phyloP scores from a whole-genome alignment of 2,888 invertebrate genomes.

The Leptopterna dolabrata region DNA sequence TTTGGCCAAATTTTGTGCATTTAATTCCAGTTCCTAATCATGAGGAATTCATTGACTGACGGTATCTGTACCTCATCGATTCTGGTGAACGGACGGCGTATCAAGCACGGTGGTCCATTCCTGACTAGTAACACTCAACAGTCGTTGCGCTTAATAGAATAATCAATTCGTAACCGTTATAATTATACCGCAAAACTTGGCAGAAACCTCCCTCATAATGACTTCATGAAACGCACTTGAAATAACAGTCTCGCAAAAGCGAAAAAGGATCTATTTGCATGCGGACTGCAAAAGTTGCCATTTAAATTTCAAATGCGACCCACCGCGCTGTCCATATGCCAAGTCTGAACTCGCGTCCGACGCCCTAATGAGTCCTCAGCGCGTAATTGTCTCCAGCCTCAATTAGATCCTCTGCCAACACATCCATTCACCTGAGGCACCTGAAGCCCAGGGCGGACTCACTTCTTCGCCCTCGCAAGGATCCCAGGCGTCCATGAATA shows the following conservation, averaged over 20 bases:
- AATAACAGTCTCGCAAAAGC: constrained; percentile 9
- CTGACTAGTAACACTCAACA: neutral
- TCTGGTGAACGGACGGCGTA: too few species aligned
- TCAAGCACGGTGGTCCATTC: neutral
- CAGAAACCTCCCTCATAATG: neutral
- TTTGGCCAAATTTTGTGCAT: too few species aligned
- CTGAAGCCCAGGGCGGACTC: neutral
- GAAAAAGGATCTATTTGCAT: neutral
- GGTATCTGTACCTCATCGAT: too few species aligned
- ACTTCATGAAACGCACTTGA: neutral
- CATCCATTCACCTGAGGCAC: neutral
- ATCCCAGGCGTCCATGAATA: constrained; percentile 17
- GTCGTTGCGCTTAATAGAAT: neutral
- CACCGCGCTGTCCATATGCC: constrained; percentile 11
- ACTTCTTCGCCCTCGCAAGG: neutral
- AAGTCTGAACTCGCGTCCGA: neutral
- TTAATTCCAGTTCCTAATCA: too few species aligned
- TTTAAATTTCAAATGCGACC: constrained; percentile 41
- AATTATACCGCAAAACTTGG: neutral
- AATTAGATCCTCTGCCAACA: constrained; percentile 37
- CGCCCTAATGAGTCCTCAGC: constrained; percentile 31
- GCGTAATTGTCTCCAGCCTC: constrained; percentile 26
- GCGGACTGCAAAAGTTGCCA: constrained; percentile 9
- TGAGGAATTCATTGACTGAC: too few species aligned
- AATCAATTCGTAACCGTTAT: neutral